Conservation (phyloP, 2,113 vertebrate species). For the Terrapene triunguis region DNA sequence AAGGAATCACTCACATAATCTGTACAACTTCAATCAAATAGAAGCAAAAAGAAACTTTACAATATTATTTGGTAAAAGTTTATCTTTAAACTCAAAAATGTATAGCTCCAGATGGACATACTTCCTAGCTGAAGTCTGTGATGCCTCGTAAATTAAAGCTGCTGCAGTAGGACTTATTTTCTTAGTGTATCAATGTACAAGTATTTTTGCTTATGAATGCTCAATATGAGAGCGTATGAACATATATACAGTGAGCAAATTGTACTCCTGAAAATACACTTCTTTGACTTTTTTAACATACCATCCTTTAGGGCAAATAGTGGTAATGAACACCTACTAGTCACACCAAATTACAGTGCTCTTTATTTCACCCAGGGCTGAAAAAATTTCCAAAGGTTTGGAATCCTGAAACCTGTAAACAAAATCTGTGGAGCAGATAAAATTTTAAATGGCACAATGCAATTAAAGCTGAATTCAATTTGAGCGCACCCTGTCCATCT, state of each 20-base stretch:
- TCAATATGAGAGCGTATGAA: constrained; percentile 73
- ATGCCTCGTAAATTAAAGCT: constrained; percentile 41
- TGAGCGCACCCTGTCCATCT: constrained; percentile 99
- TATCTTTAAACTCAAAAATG: constrained; percentile 61
- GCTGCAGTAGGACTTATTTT: not conserved
- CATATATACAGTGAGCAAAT: constrained; percentile 63
- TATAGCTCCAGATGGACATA: constrained; percentile 27
- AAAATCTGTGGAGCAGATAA: constrained; percentile 99
- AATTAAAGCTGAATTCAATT: constrained; percentile 99
- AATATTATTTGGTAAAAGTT: constrained; percentile 67
- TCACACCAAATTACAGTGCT: constrained; percentile 90
- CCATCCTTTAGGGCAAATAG: constrained; percentile 89
- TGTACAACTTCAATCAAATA: constrained; percentile 60
- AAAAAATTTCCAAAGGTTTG: constrained; percentile 88
- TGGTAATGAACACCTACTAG: constrained; percentile 90
- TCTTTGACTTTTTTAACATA: constrained; percentile 88
- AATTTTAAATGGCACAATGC: constrained; percentile 99
- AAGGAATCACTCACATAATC: constrained; percentile 71
- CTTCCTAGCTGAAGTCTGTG: constrained; percentile 36
- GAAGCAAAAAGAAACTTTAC: constrained; percentile 72
- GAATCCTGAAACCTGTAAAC: constrained; percentile 98
- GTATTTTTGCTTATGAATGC: constrained; percentile 73
- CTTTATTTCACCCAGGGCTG: constrained; percentile 86
- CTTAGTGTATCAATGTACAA: constrained; percentile 32
- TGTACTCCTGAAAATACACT: constrained; percentile 75